Evolutionary conservation across 2,113 vertebrate species (phyloP), one percentile per base, ranked within the genome.

Genomic region (Lipotes vexillifer): DNA sequence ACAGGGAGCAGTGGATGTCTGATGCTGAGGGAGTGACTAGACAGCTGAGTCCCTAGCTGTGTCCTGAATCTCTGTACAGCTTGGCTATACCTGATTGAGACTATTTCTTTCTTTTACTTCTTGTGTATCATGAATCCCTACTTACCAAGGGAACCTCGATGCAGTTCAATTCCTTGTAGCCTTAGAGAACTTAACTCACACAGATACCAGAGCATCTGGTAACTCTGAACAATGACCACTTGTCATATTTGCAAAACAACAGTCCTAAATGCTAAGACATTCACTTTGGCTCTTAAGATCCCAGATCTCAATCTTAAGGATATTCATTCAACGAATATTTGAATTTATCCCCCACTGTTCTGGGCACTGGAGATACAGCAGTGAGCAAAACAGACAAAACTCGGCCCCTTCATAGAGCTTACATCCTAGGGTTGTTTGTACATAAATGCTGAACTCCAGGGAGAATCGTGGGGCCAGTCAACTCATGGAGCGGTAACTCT

Each of bases 1-100:
- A n/a, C 0, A 25, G 25, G 12, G 3, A 52, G 36, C 55, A 23
- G 3, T 0, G 41, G 18, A 27, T 2, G 52, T 12, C 55, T 72
- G 75, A 36, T 0, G 7, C 38, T 1, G 33, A 81, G 49, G 25
- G 23, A 71, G 31, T 11, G 65, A 55, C n/a, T 9, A n/a, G 41
- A 46, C 0, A n/a, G 6, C 31, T 2, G 31, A 8, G 38, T 68
- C 55, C 49, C 52, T 15, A 18, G 29, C 61, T 80, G 18, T 49
- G 74, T 44, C 36, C 52, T 10, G 6, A 49, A 36, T 52, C 31
- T 49, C 82, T 21, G 6, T 23, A 44, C 49, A 61, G 23, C 31
- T 25, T 21, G 29, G 25, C 20, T 74, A 7, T 18, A 41, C 11
- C 1, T 12, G 10, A n/a, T 0, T 46, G 57, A 68, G 59, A 29